Conservation (phyloP, 2,797 vertebrate species). For the Zalophus californianus region DNA sequence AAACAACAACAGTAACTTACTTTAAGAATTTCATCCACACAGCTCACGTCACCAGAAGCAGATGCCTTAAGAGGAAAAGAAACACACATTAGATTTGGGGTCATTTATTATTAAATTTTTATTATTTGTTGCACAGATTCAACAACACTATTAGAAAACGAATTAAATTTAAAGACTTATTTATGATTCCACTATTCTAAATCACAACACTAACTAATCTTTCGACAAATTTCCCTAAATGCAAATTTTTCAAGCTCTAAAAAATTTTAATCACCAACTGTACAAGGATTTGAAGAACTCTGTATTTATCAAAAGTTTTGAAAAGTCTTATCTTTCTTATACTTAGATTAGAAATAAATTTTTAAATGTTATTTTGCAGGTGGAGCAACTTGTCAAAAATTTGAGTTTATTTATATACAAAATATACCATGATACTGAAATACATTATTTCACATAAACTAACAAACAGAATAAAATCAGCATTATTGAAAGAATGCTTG, state of each 20-base stretch:
- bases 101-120: conserved; percentile 48
- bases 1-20: conserved; percentile 86
- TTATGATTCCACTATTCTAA: conserved; percentile 49
- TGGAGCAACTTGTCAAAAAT: conserved; percentile 27
- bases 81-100: conserved; percentile 46
- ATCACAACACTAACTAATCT: conserved; percentile 36
- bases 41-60: conserved; percentile 95
- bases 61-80: conserved; percentile 90
- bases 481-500: background rate
- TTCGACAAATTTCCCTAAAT: conserved; percentile 47
- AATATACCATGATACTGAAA: conserved; percentile 10
- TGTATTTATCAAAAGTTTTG: background rate
- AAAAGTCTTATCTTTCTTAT: background rate
- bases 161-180: conserved; percentile 39
- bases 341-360: conserved; percentile 55
- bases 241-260: conserved; percentile 24
- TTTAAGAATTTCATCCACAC: conserved; percentile 99
- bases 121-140: conserved; percentile 52
- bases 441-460: conserved; percentile 26
- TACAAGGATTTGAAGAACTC: background rate
- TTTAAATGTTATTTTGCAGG: conserved; percentile 51
- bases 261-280: conserved; percentile 13
- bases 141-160: conserved; percentile 30
- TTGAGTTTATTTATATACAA: conserved; percentile 18
- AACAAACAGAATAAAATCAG: background rate